phyloP scores from a whole-genome alignment of 2,888 invertebrate genomes.

The Callyntrura guangdongensis region DNA sequence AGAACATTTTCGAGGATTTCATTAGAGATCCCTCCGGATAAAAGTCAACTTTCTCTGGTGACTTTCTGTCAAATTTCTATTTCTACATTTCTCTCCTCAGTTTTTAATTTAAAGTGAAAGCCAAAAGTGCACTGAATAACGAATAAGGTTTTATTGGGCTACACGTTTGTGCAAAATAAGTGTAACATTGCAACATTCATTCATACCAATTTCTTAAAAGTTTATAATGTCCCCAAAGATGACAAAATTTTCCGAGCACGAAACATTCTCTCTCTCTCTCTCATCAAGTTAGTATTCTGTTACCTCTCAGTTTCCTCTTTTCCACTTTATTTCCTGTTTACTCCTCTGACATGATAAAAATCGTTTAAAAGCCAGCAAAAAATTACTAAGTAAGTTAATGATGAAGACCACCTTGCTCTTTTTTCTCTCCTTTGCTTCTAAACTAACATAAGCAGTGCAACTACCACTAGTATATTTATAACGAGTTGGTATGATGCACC shows the following conservation, averaged over 20 bases:
- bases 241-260: not conserved
- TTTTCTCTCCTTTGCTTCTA: not conserved
- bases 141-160: not conserved
- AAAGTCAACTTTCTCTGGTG: not conserved
- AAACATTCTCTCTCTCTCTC: not conserved
- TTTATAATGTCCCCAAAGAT: not conserved
- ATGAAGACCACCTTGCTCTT: not conserved
- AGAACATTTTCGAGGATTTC: not conserved
- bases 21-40: not conserved
- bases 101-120: not conserved
- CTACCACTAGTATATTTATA: not conserved
- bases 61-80: not conserved
- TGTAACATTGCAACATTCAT: constrained; percentile 12
- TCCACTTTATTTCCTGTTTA: constrained; percentile 17
- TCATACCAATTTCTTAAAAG: not conserved
- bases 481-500: not conserved
- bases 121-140: not conserved
- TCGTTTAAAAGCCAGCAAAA: constrained; percentile 12
- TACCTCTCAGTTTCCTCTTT: not conserved
- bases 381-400: constrained; percentile 33
- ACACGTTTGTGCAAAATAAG: not conserved
- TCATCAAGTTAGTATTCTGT: too few species aligned
- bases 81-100: not conserved
- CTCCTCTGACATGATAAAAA: not conserved
- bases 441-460: not conserved